phyloP scores from a whole-genome alignment of 2,888 invertebrate genomes.

The Ernsta delagoae region DNA sequence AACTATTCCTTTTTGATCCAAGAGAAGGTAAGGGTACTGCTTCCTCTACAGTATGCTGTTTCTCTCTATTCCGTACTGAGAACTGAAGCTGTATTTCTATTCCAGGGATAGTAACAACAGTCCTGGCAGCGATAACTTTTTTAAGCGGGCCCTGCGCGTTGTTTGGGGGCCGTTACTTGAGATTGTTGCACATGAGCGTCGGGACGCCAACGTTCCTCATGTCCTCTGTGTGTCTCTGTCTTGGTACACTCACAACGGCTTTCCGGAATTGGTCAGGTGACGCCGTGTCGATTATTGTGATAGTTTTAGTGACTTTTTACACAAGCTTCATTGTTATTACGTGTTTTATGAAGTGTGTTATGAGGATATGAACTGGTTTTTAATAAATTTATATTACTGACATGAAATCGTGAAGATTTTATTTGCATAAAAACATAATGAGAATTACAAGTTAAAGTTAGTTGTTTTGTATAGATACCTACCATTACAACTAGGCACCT shows the following conservation, averaged over 20 bases:
- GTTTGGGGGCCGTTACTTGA: conserved; percentile 38
- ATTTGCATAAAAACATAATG: too few relatives aligned
- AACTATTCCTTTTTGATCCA: too few relatives aligned
- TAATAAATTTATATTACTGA: conserved; percentile 19
- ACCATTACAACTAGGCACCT: too few relatives aligned
- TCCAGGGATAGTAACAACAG: conserved; percentile 52
- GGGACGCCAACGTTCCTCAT: conserved; percentile 56
- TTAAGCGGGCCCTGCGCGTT: conserved; percentile 47
- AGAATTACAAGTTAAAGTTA: too few relatives aligned
- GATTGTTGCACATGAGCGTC: conserved; percentile 50
- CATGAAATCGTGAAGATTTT: too few relatives aligned
- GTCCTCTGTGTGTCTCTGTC: conserved; percentile 54
- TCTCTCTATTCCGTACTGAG: too few relatives aligned
- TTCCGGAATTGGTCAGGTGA: conserved; percentile 52
- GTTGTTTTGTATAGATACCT: too few relatives aligned
- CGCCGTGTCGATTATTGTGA: conserved; percentile 45
- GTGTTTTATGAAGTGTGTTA: conserved; percentile 54
- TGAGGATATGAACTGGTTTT: conserved; percentile 43
- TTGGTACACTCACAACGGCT: conserved; percentile 45
- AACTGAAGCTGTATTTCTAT: conserved; percentile 21
- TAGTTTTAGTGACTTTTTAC: conserved; percentile 53
- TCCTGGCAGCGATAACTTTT: conserved; percentile 45
- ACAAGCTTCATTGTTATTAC: conserved; percentile 50
- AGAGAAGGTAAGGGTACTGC: too few relatives aligned
- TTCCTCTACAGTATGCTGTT: too few relatives aligned